A percentile compares a stretch with the other conserved stretches of the same genome.
phyloP scores from a whole-genome alignment of 1,140 invertebrate genomes.

The Chionoecetes opilio region DNA sequence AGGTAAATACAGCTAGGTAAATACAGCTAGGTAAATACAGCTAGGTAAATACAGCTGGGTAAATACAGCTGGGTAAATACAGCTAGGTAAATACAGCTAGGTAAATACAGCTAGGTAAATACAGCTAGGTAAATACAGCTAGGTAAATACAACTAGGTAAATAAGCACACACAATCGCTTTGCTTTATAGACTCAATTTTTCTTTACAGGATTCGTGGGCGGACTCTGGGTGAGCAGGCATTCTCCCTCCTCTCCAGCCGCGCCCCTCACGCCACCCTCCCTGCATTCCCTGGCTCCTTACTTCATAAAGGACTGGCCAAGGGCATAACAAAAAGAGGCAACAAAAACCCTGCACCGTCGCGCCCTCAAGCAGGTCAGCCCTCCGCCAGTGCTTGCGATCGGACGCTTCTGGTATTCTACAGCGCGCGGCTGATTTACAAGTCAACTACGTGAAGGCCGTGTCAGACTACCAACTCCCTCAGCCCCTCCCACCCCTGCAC shows the following conservation, averaged over 20 bases:
- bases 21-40: too few species aligned
- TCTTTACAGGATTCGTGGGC: neutral
- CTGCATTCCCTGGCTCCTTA: too few species aligned
- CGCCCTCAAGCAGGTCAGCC: neutral
- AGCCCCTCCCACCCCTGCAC: neutral
- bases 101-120: too few species aligned
- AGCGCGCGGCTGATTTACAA: neutral
- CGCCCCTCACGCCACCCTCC: neutral
- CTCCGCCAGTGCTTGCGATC: neutral
- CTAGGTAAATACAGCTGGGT: too few species aligned
- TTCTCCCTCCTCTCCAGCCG: neutral
- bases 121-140: too few species aligned
- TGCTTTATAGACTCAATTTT: neutral
- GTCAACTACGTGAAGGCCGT: neutral
- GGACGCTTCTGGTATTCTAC: neutral
- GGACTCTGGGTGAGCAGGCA: neutral
- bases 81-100: too few species aligned
- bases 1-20: too few species aligned
- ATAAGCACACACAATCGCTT: neutral
- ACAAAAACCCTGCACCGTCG: neutral
- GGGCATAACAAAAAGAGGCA: too few species aligned
- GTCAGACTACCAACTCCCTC: neutral
- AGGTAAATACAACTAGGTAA: too few species aligned
- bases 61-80: too few species aligned
- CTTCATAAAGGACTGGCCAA: too few species aligned